phyloP scores from a whole-genome alignment of 2,888 invertebrate genomes.

The Disparrhopalites patrizii region DNA sequence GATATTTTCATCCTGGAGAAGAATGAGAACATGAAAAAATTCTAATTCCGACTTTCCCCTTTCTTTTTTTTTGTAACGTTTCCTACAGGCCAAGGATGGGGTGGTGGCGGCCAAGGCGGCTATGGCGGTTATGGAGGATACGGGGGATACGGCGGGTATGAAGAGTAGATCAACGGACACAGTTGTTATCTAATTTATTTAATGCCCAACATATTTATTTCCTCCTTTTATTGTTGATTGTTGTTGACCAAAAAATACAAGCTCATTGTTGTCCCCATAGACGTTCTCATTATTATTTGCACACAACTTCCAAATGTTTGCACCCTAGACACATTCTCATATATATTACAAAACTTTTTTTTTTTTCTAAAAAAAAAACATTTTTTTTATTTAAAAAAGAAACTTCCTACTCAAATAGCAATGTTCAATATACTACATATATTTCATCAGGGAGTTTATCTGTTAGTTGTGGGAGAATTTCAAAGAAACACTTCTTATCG shows the following conservation, averaged over 20 bases:
- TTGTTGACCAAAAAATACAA: conserved; percentile 29
- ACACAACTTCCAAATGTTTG: not conserved
- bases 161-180: conserved; percentile 34
- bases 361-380: no score
- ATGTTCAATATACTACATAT: no score
- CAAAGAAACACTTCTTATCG: no score
- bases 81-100: conserved; percentile 16
- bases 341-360: no score
- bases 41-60: not conserved
- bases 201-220: conserved; percentile 28
- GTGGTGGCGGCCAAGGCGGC: conserved; percentile 33
- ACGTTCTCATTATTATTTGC: conserved; percentile 11
- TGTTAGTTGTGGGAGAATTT: no score
- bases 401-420: no score
- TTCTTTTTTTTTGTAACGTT: not conserved
- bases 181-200: conserved; percentile 30
- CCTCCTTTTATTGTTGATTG: conserved; percentile 28
- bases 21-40: no score
- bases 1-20: no score
- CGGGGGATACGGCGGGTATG: conserved; percentile 41
- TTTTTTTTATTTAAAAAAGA: no score
- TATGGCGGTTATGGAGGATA: conserved; percentile 36
- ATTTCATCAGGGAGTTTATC: no score
- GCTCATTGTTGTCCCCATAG: conserved; percentile 29
- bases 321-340: no score